Evolutionary conservation across 1,140 invertebrate genomes (phyloP).

Genomic region (Probaryconus sp.): DNA sequence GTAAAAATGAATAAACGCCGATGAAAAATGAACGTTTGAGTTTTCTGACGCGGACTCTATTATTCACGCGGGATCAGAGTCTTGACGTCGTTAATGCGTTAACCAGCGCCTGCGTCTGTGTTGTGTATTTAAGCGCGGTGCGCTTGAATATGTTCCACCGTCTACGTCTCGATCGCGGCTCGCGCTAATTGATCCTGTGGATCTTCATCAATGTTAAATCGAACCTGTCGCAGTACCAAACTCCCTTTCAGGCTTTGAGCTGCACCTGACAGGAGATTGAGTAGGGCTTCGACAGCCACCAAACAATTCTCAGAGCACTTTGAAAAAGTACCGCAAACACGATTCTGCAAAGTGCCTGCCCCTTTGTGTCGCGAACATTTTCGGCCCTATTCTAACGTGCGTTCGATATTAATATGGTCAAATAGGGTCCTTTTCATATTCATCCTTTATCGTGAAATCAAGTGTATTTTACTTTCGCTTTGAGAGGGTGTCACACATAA

Average conservation of each 20-base stretch:
- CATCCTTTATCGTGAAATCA: too few species aligned
- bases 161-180: conserved; percentile 9
- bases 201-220: conserved; percentile 61
- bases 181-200: conserved; percentile 47
- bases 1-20: too few species aligned
- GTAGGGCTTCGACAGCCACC: conserved; percentile 20
- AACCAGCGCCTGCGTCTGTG: conserved; percentile 20
- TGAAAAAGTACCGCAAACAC: conserved; percentile 16
- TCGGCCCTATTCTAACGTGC: too few species aligned
- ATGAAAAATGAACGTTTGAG: conserved; percentile 30
- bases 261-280: conserved; percentile 50
- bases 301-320: conserved; percentile 16
- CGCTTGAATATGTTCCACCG: conserved; percentile 16
- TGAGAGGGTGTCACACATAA: too few species aligned
- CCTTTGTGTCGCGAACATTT: too few species aligned
- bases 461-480: too few species aligned
- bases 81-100: conserved; percentile 35
- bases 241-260: conserved; percentile 53
- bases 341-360: too few species aligned
- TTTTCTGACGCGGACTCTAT: conserved; percentile 35
- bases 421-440: too few species aligned
- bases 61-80: conserved; percentile 31
- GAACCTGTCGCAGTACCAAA: conserved; percentile 39
- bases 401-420: too few species aligned
- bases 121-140: conserved; percentile 35